Evolutionary conservation across 2,113 vertebrate species (phyloP).

Genomic region (Podarcis cretensis): DNA sequence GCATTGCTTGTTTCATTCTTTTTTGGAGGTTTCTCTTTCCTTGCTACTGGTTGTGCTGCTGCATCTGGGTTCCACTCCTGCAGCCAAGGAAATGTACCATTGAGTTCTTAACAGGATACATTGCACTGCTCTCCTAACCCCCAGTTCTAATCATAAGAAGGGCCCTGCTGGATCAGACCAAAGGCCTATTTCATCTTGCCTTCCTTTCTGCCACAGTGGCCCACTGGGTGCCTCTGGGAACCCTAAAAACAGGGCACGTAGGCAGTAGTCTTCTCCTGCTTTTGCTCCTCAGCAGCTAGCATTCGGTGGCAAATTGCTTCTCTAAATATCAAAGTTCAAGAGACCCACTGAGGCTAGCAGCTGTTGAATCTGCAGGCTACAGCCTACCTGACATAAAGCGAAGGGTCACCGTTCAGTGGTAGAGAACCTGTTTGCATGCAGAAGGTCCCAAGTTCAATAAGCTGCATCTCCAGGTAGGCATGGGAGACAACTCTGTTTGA

Average conservation of each 20-base stretch:
- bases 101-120: background rate
- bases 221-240: background rate
- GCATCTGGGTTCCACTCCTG: slow-evolving; percentile 97
- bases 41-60: slow-evolving; percentile 84
- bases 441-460: too few relatives aligned
- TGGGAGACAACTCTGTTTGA: too few relatives aligned
- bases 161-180: background rate
- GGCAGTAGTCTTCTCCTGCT: too few relatives aligned
- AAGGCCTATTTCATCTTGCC: background rate
- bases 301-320: background rate
- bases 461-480: too few relatives aligned
- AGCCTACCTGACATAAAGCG: background rate
- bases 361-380: background rate
- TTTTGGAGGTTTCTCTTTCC: slow-evolving; percentile 92
- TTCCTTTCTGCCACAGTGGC: background rate
- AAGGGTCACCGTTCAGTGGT: too few relatives aligned
- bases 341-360: background rate
- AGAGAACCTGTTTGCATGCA: too few relatives aligned
- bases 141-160: background rate
- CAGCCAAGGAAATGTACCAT: background rate
- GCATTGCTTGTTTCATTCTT: slow-evolving; percentile 86
- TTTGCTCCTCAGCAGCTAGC: background rate
- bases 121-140: background rate
- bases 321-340: background rate
- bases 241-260: background rate